Percentiles rank a stretch among this genome's conserved stretches.
phyloP scores from a whole-genome alignment of 2,113 vertebrate genomes.

The Malurus alboscapulatus region DNA sequence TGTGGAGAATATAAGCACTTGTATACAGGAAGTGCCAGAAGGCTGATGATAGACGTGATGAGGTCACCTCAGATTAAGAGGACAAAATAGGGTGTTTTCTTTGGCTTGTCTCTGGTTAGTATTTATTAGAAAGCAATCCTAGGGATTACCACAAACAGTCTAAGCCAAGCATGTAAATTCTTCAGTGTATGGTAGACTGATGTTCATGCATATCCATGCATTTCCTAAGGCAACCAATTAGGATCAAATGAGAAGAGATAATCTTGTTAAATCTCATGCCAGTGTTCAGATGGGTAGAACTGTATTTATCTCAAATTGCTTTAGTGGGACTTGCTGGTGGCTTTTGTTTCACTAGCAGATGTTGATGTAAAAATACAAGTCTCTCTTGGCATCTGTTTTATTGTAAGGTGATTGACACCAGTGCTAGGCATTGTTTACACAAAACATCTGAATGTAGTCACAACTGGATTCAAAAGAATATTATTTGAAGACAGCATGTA shows the following conservation, averaged over 20 bases:
- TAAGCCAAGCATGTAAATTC: slow-evolving; percentile 12
- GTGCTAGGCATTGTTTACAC: background rate
- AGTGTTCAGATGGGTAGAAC: slow-evolving; percentile 37
- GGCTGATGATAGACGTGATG: background rate
- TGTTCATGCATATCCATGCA: background rate
- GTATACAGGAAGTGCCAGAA: slow-evolving; percentile 21
- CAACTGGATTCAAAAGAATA: background rate
- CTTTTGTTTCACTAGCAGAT: slow-evolving; percentile 32
- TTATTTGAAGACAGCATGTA: background rate
- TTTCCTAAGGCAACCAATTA: slow-evolving; percentile 62
- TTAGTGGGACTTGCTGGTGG: slow-evolving; percentile 39
- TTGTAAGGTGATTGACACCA: slow-evolving; percentile 36
- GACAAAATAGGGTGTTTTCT: slow-evolving; percentile 42
- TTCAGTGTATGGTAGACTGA: background rate
- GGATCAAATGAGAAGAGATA: slow-evolving; percentile 45
- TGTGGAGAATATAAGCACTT: background rate
- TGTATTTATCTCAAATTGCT: slow-evolving; percentile 4
- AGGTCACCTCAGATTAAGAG: slow-evolving; percentile 45
- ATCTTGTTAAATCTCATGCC: slow-evolving; percentile 53
- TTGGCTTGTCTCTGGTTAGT: slow-evolving; percentile 45
- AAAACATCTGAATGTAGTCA: slow-evolving; percentile 2
- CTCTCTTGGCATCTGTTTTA: background rate
- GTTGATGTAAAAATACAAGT: slow-evolving; percentile 14
- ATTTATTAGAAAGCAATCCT: slow-evolving; percentile 55
- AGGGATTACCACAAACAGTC: slow-evolving; percentile 35